Conservation (phyloP, 2,113 vertebrate species). For the Hippocampus comes region DNA sequence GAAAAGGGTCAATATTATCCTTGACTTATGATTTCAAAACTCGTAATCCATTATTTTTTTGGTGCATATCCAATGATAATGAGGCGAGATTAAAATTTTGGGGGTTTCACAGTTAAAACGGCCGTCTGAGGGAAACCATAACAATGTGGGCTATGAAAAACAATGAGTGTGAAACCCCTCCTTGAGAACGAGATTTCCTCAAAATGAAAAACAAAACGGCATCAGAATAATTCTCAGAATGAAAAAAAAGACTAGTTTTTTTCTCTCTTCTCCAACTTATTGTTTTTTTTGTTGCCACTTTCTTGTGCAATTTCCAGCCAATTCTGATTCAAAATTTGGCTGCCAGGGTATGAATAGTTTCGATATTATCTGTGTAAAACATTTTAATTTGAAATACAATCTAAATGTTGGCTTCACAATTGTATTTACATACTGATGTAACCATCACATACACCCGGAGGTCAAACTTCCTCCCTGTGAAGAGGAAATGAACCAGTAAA, state of each 20-base stretch:
- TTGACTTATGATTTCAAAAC: too few relatives aligned
- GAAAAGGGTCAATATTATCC: too few relatives aligned
- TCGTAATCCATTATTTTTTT: too few relatives aligned
- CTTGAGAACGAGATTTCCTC: too few relatives aligned
- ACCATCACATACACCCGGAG: constrained; percentile 83
- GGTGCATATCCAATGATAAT: too few relatives aligned
- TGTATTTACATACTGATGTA: constrained; percentile 73
- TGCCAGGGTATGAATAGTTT: neutral
- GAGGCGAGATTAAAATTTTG: too few relatives aligned
- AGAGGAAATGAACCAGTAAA: constrained; percentile 28
- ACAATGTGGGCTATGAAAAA: too few relatives aligned
- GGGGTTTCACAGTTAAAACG: too few relatives aligned
- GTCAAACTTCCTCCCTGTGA: constrained; percentile 83
- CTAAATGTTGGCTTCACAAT: neutral
- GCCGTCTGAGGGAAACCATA: too few relatives aligned
- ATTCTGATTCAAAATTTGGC: neutral
- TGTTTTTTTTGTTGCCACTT: neutral
- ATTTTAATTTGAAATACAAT: neutral
- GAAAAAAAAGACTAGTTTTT: neutral
- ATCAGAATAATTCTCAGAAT: neutral
- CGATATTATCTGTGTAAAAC: neutral
- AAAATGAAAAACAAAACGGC: too few relatives aligned
- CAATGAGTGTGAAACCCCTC: too few relatives aligned
- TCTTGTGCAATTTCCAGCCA: neutral
- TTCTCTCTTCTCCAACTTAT: neutral